phyloP scores from a whole-genome alignment of 2,888 invertebrate genomes.

The Xylota segnis region DNA sequence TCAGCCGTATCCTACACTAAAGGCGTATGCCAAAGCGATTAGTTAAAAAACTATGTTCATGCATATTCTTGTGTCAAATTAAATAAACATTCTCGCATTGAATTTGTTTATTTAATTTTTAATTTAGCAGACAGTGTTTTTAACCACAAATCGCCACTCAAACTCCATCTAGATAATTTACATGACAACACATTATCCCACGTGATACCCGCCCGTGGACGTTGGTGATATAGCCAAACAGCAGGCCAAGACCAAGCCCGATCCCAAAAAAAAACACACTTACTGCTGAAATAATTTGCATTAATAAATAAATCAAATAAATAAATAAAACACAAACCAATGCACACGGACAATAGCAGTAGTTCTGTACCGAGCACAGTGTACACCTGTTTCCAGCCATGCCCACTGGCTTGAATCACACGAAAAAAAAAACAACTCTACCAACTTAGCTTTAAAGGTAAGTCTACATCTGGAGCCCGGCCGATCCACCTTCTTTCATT shows the following conservation, averaged over 20 bases:
- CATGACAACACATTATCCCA: constrained; percentile 71
- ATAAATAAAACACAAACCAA: constrained; percentile 30
- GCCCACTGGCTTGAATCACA: constrained; percentile 8
- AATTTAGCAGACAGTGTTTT: constrained; percentile 52
- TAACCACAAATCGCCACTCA: constrained; percentile 68
- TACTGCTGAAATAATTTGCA: constrained; percentile 47
- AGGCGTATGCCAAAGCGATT: not conserved
- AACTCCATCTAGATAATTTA: constrained; percentile 58
- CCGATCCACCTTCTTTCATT: constrained; percentile 38
- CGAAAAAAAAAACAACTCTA: not conserved
- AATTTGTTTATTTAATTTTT: constrained; percentile 58
- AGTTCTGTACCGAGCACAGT: constrained; percentile 15
- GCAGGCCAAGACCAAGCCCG: constrained; percentile 11
- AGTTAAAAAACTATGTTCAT: not conserved
- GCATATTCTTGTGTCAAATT: constrained; percentile 19
- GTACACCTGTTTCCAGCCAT: constrained; percentile 60
- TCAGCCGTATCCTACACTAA: not conserved
- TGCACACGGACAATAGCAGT: constrained; percentile 20
- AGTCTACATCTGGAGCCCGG: constrained; percentile 31
- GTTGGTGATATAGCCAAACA: constrained; percentile 25
- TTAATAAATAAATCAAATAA: constrained; percentile 56
- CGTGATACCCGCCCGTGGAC: constrained; percentile 6
- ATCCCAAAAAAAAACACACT: not conserved
- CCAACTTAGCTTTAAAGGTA: constrained; percentile 10
- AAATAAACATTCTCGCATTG: constrained; percentile 42